A percentile compares a stretch with the other conserved stretches of the same genome.
Conservation (phyloP, 2,888 invertebrate species). For the Hyppa rectilinea region DNA sequence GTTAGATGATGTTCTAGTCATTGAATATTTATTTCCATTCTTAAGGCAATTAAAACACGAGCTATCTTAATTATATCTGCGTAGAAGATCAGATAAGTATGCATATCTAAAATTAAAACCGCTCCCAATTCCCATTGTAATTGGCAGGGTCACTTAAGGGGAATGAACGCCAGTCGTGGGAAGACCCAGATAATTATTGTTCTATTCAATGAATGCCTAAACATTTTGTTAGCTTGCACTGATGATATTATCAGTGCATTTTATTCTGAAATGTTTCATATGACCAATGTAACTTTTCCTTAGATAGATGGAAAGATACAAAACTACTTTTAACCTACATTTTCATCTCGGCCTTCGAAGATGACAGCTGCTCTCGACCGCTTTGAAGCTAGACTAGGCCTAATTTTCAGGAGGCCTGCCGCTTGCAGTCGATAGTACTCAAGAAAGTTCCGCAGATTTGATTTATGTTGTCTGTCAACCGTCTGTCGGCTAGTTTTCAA, state of each 20-base stretch:
- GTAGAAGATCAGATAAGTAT: slow-evolving; percentile 38
- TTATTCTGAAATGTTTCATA: slow-evolving; percentile 9
- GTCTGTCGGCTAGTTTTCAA: slow-evolving; percentile 36
- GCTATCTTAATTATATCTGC: slow-evolving; percentile 10
- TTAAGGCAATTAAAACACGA: slow-evolving; percentile 41
- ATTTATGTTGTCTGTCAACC: slow-evolving; percentile 53
- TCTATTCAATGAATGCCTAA: slow-evolving; percentile 66
- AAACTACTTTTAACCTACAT: slow-evolving; percentile 75
- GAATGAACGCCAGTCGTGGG: slow-evolving; percentile 73
- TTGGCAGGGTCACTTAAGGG: slow-evolving; percentile 70
- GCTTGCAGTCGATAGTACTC: slow-evolving; percentile 53
- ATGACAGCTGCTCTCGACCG: slow-evolving; percentile 67
- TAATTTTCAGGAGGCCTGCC: slow-evolving; percentile 56
- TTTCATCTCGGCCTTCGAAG: slow-evolving; percentile 63
- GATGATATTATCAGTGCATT: slow-evolving; percentile 51
- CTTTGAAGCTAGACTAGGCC: slow-evolving; percentile 49
- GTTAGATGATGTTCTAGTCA: slow-evolving; percentile 26
- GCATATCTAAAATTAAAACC: slow-evolving; percentile 57
- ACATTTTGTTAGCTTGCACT: slow-evolving; percentile 57
- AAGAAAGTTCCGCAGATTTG: slow-evolving; percentile 45
- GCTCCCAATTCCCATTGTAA: slow-evolving; percentile 65
- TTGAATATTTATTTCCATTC: slow-evolving; percentile 59
- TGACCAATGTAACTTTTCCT: slow-evolving; percentile 17
- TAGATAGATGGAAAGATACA: slow-evolving; percentile 48
- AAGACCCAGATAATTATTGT: slow-evolving; percentile 75